Conservation (phyloP, 2,113 vertebrate genomes). For the Rhynchomys soricoides region DNA sequence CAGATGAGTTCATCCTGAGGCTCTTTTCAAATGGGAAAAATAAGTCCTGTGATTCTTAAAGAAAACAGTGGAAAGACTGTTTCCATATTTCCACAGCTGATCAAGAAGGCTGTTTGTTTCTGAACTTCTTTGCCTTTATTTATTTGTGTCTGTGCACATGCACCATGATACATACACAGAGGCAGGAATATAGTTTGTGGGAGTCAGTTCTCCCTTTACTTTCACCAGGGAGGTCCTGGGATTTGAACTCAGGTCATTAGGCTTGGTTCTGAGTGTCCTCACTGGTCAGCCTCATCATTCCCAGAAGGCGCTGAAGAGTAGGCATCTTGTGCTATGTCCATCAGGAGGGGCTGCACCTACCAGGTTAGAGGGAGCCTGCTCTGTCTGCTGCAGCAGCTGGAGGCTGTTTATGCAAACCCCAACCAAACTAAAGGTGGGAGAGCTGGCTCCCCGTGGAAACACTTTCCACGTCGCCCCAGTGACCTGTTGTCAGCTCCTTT, state of each 20-base stretch:
- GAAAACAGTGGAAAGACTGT: too few relatives aligned
- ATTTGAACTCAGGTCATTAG: background rate
- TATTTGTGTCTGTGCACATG: too few relatives aligned
- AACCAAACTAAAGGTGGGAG: background rate
- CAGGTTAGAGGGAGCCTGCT: background rate
- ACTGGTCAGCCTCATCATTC: too few relatives aligned
- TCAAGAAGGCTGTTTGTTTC: too few relatives aligned
- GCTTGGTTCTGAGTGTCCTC: background rate
- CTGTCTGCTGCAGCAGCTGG: background rate
- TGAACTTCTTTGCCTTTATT: background rate
- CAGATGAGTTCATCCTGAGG: background rate
- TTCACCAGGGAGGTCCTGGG: too few relatives aligned
- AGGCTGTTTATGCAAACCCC: background rate
- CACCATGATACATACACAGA: background rate
- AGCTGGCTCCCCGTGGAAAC: background rate
- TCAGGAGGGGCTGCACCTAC: rapidly evolving
- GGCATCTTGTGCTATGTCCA: background rate
- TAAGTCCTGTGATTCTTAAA: background rate
- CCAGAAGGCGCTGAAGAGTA: too few relatives aligned
- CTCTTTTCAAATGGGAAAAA: background rate
- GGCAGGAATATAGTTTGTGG: background rate
- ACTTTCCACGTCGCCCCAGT: background rate
- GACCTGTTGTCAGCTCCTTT: background rate
- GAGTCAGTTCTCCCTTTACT: background rate
- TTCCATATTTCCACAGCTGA: rapidly evolving